phyloP scores from a whole-genome alignment of 2,113 vertebrate genomes.

The Hemicordylus capensis region DNA sequence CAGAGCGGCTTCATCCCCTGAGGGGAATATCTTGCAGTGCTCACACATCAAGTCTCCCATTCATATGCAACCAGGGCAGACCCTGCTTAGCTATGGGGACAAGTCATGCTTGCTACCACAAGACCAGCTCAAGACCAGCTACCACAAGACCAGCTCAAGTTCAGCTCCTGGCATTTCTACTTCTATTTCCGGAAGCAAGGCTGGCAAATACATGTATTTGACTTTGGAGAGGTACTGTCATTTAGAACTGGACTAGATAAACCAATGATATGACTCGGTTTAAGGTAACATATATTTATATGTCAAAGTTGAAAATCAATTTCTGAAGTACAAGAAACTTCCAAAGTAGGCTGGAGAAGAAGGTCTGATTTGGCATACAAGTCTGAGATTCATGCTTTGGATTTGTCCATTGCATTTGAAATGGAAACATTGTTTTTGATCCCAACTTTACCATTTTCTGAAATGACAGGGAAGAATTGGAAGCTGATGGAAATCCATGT shows the following conservation, averaged over 20 bases:
- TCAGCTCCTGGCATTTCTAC: too few species aligned
- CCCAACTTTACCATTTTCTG: not conserved
- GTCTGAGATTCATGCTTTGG: not conserved
- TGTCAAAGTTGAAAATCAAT: not conserved
- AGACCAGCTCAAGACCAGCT: too few species aligned
- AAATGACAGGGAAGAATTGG: conserved; percentile 16
- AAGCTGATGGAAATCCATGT: not conserved
- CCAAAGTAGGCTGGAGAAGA: not conserved
- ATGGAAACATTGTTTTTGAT: too few species aligned
- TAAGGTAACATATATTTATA: not conserved
- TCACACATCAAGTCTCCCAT: too few species aligned
- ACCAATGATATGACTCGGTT: not conserved
- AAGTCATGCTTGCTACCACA: too few species aligned
- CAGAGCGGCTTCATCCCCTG: too few species aligned
- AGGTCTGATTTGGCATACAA: not conserved
- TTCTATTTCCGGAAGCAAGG: not conserved
- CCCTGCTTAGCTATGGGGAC: too few species aligned
- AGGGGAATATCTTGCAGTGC: too few species aligned
- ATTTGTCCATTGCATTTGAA: not conserved
- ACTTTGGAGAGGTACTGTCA: too few species aligned
- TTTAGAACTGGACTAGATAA: not conserved
- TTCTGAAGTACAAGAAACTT: not conserved
- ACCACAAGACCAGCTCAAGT: too few species aligned
- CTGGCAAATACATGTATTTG: too few species aligned
- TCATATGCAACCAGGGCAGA: too few species aligned